Conservation (phyloP, 1,140 invertebrate species). For the Archivesica marissinica region DNA sequence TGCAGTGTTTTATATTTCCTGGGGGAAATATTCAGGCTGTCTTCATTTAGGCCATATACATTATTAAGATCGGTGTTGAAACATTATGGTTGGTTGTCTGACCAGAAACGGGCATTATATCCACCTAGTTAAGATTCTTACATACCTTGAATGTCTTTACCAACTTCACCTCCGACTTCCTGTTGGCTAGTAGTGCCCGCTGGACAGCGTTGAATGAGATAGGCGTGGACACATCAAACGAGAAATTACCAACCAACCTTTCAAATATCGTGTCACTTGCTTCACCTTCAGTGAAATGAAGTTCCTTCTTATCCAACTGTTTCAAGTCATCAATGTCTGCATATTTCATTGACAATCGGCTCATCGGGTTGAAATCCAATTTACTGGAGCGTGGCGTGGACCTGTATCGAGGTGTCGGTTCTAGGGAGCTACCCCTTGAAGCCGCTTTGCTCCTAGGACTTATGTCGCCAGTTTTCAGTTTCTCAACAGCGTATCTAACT, state of each 20-base stretch:
- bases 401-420: slow-evolving; percentile 21
- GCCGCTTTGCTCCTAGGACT: not conserved
- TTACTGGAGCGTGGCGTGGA: slow-evolving; percentile 52
- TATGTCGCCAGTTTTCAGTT: slow-evolving; percentile 17
- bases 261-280: slow-evolving; percentile 20
- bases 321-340: slow-evolving; percentile 19
- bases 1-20: no score
- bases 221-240: slow-evolving; percentile 26
- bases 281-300: slow-evolving; percentile 53
- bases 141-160: slow-evolving; percentile 31
- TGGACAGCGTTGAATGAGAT: slow-evolving; percentile 36
- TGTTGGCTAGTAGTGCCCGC: slow-evolving; percentile 9
- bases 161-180: slow-evolving; percentile 52
- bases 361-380: not conserved
- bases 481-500: slow-evolving; percentile 30
- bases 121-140: not conserved
- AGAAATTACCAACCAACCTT: slow-evolving; percentile 40
- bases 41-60: no score
- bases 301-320: slow-evolving; percentile 49
- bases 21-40: no score
- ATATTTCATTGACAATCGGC: not conserved
- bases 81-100: no score
- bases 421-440: slow-evolving; percentile 25
- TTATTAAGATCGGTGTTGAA: no score
- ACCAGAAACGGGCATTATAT: no score